Base-by-base conservation (phyloP, 1,140 invertebrate species). In the Hypothenemus hampei region DNA sequence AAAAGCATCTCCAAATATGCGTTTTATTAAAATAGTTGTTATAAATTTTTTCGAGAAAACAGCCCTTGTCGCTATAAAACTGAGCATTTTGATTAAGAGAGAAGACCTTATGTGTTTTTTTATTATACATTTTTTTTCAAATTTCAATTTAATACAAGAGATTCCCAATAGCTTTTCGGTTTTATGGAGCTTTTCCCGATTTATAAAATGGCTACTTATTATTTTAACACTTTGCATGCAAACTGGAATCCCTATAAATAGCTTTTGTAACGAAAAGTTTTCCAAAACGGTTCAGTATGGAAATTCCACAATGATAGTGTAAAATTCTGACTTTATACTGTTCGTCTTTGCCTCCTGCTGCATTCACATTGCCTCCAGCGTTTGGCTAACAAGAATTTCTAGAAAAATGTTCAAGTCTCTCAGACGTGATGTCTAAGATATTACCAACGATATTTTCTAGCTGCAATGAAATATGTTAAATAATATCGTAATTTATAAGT, bases 281-380 rank as follows among this genome's bases (percentile, higher is more conserved):
- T 44, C 39, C 35, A 13, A 53, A 53, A 44, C 50, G 40, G 10
- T 44, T 43, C 41, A 24, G 24, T 23, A 53, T 44, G 50, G 40
- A 44, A 53, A 53, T 53, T 53, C 39, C 40, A 36, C 33, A 29
- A 26, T 53, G 39, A 53, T 53, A 53, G 40, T 53, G 50, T 53
- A 53, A 53, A 53, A 53, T 53, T 53, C 40, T 53, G 36, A 53
- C 50, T 53, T 53, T 53, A 53, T 53, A 36, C 50, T 53, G 39
- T 53, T 44, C 43, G 50, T 53, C 50, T 43, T 53, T 53, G 29
- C 41, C 39, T 53, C 39, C 35, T 41, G 29, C 48, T 36, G 48
- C 48, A 53, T 53, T n/a, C 40, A 44, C 29, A 53, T 35, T 10
- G 50, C 40, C 50, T 10, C 26, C 11, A 41, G 50, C 39, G 40